Base-by-base conservation (phyloP, 2,113 vertebrate species). In the Syngnathus floridae region DNA sequence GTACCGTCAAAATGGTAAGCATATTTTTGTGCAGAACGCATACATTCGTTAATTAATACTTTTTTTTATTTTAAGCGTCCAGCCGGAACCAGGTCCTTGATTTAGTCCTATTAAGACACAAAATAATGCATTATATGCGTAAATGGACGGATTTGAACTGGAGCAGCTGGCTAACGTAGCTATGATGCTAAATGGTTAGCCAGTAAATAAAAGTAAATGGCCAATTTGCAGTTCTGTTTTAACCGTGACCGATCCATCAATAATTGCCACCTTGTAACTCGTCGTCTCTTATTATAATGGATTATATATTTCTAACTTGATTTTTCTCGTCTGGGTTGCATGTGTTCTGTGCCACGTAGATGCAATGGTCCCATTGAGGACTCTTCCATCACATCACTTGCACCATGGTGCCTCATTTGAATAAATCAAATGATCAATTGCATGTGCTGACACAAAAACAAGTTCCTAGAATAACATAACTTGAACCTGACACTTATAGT, bases 1-100 rank as follows among this genome's bases (percentile, higher is more conserved):
- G 72, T 17, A 57, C 46, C 54, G 76, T 76, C 71, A 87, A 71
- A 87, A 90, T 90, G 88, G 88, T 88, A 70, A 82, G 84, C 45
- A 70, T 73, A 40, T 72, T 57, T 64, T 71, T 7, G 10, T 38
- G 5, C 9, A 21, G 16, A 0, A 43, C 1, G 7, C 7, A 46
- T 58, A 4, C 55, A 0, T 0, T 31, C 1, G 16, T 62, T 40
- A 12, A 36, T 14, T n/a, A 0, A 5, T 5, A 14, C 2, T 17
- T 61, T 64, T 46, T 13, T 8, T 13, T 10, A 3, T 31, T 3
- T 67, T 0, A 9, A 31, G 17, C 16, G 5, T 9, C 0, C 1
- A 5, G 2, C 13, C 4, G 3, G 1, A 2, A 1, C 11, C 1
- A 48, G 1, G 4, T 21, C 1, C 8, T 0, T 31, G 31, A 69